Evolutionary conservation across 2,113 vertebrate species (phyloP).

Genomic region (Platanista minor): DNA sequence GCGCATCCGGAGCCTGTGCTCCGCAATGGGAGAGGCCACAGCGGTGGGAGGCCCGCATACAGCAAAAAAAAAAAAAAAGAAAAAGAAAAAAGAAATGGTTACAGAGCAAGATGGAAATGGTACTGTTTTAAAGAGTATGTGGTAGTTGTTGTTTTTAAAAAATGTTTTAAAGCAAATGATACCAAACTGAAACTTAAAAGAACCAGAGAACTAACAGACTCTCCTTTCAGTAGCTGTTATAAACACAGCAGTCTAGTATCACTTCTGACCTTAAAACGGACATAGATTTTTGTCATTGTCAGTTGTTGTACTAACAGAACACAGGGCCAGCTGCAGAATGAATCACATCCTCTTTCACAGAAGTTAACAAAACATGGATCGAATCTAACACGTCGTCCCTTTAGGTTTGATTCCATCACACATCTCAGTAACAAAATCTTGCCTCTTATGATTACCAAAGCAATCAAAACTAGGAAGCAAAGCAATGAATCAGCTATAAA

Average conservation of each 20-base stretch:
- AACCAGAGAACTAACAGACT: neutral
- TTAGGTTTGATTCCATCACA: slow-evolving; percentile 27
- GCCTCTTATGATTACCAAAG: neutral
- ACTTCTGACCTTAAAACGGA: neutral
- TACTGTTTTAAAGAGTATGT: neutral
- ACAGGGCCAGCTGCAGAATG: slow-evolving; percentile 15
- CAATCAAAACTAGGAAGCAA: neutral
- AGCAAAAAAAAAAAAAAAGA: too few species aligned
- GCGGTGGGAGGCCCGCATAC: too few species aligned
- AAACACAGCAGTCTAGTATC: neutral
- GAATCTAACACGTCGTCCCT: neutral
- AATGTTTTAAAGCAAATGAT: slow-evolving; percentile 19
- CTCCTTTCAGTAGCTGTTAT: neutral
- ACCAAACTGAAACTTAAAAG: neutral
- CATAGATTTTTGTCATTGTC: slow-evolving; percentile 12
- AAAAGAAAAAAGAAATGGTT: too few species aligned
- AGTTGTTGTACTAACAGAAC: neutral
- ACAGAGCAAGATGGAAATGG: neutral
- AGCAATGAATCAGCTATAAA: neutral
- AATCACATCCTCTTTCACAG: slow-evolving; percentile 32
- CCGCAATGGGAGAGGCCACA: too few species aligned
- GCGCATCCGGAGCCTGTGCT: too few species aligned
- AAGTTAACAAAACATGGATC: neutral
- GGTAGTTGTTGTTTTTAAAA: neutral
- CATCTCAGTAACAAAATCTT: neutral